Conservation (phyloP, 2,888 invertebrate species). For the Panopea generosa region DNA sequence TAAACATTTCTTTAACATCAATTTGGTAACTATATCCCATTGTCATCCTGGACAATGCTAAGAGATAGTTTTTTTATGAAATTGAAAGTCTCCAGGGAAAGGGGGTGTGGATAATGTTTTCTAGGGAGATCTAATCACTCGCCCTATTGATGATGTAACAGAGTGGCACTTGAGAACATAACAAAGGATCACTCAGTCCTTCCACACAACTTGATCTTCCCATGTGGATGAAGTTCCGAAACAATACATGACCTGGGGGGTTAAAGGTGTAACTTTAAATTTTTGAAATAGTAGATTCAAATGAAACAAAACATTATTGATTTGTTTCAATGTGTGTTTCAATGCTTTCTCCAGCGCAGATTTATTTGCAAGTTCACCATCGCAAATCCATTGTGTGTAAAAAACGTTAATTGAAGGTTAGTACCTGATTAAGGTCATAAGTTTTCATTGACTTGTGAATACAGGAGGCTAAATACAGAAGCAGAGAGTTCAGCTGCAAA, state of each 20-base stretch:
- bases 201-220: slow-evolving; percentile 29
- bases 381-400: no score
- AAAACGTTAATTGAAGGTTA: slow-evolving; percentile 9
- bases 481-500: no score
- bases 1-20: neutral
- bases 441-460: neutral
- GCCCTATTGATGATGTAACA: slow-evolving; percentile 47
- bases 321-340: no score
- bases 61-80: slow-evolving; percentile 22
- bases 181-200: neutral
- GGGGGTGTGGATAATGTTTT: slow-evolving; percentile 23
- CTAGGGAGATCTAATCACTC: slow-evolving; percentile 20
- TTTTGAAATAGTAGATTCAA: slow-evolving; percentile 19
- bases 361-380: no score
- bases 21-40: neutral
- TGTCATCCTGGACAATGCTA: slow-evolving; percentile 37
- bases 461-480: no score
- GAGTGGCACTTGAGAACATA: slow-evolving; percentile 24
- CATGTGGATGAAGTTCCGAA: neutral
- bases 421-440: neutral
- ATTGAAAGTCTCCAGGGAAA: slow-evolving; percentile 20
- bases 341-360: no score
- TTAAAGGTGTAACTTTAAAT: slow-evolving; percentile 35
- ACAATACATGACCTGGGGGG: slow-evolving; percentile 22
- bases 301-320: slow-evolving; percentile 15